Evolutionary conservation across 2,113 vertebrate species (phyloP).

Genomic region (Hypocryptadius cinnamomeus): DNA sequence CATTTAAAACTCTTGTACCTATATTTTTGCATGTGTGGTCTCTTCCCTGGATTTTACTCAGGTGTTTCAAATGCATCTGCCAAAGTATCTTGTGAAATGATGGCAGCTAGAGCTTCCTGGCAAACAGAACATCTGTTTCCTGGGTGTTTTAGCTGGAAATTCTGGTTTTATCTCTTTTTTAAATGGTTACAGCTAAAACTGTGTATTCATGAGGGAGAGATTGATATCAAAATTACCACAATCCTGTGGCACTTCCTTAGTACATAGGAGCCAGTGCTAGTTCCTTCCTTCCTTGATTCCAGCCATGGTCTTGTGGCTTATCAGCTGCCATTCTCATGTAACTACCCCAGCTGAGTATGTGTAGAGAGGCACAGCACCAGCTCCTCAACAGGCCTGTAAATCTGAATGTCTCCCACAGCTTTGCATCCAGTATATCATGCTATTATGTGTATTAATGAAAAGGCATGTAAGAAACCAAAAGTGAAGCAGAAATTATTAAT

Average conservation of each 20-base stretch:
- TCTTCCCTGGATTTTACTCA: neutral
- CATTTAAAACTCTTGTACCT: neutral
- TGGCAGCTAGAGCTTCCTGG: neutral
- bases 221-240: neutral
- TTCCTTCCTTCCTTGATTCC: neutral
- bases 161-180: neutral
- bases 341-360: neutral
- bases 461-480: neutral
- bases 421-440: neutral
- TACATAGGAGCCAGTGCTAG: rapidly evolving
- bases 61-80: neutral
- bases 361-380: neutral
- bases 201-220: neutral
- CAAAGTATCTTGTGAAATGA: neutral
- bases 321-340: neutral
- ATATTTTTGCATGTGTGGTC: neutral
- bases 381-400: neutral
- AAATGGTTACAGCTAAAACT: neutral
- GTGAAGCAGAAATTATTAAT: neutral
- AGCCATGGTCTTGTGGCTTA: neutral
- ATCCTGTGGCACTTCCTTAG: too few species aligned
- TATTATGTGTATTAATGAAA: neutral
- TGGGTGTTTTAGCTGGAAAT: neutral
- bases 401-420: neutral
- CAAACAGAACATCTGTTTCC: neutral